Base-by-base conservation (phyloP, 2,888 invertebrate species). In the Catocala nupta region DNA sequence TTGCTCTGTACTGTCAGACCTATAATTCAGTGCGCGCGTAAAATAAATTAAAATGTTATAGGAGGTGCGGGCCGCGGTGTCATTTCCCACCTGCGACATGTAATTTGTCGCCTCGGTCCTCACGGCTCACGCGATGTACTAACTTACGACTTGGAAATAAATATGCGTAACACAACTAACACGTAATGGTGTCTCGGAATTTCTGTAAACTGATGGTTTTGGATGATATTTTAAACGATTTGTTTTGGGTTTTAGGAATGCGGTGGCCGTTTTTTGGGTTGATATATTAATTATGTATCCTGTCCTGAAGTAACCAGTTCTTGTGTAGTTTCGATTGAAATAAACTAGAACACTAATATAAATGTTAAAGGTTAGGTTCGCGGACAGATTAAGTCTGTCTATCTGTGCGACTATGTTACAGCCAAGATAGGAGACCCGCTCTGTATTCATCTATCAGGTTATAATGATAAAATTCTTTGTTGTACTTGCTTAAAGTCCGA, bases 41-140 rank as follows among this genome's bases (percentile, higher is more conserved):
- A 78, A 75, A 84, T 84, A 83, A 80, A 84, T 83, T 82, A 81
- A 77, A 75, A 80, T 82, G 80, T 80, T 81, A 75, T 74, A 82
- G 68, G 78, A 77, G 75, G 71, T 71, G 77, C 70, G 55, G 63
- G 60, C 47, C 45, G 48, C 44, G 44, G 58, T 71, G 80, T 79
- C 71, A 67, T 56, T 80, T 81, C 77, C 76, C 81, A 82, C 81
- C 81, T 84, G 82, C 77, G 81, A 71, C 79, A 68, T 62, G 74
- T 81, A 81, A 84, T 85, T 84, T 85, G 85, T 85, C 80, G 76
- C 55, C 52, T 68, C 67, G 36, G 2, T 39, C 62, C 64, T 74
- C 70, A 25, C 25, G 25, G 25, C 78, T 73, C 75, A 80, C 74
- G 81, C 73, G 71, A 74, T 68, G 61, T 60, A 58, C 61, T 62